Evolutionary conservation across 2,113 vertebrate genomes (phyloP).

Genomic region (Cinclus cinclus): DNA sequence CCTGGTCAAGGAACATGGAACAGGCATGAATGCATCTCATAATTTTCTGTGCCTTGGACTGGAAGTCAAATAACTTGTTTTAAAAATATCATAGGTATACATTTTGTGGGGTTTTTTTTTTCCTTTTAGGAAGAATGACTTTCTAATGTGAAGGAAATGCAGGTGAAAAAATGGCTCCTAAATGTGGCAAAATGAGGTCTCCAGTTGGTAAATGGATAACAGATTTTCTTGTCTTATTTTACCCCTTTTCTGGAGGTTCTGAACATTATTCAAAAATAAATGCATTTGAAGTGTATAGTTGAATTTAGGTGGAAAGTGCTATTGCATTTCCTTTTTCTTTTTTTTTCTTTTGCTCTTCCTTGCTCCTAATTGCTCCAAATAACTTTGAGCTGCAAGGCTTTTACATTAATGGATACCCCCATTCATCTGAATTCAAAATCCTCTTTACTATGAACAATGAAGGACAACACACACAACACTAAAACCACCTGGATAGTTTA

Average conservation of each 20-base stretch:
- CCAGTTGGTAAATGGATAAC: neutral
- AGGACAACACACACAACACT: neutral
- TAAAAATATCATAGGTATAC: neutral
- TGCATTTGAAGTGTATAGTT: neutral
- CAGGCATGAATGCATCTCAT: neutral
- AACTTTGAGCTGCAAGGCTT: neutral
- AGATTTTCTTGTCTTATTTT: neutral
- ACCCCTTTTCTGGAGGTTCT: neutral
- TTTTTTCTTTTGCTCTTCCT: neutral
- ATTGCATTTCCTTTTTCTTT: neutral
- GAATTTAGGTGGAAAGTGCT: constrained; percentile 18
- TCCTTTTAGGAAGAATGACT: neutral
- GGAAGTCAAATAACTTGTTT: neutral
- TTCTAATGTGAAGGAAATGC: neutral
- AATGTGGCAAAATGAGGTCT: constrained; percentile 6
- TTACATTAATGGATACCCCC: constrained; percentile 6
- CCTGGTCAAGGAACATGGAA: neutral
- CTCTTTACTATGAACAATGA: neutral
- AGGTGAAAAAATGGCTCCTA: neutral
- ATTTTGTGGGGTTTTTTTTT: neutral
- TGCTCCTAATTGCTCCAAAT: neutral
- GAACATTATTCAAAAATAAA: constrained; percentile 20
- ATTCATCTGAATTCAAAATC: constrained; percentile 17
- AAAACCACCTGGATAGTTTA: neutral
- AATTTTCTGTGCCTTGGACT: neutral